These are phyloP conservation scores for Rallus crepitans DNA, from an alignment of 2,797 vertebrate genomes.

Conservation along the genomic window DNA sequence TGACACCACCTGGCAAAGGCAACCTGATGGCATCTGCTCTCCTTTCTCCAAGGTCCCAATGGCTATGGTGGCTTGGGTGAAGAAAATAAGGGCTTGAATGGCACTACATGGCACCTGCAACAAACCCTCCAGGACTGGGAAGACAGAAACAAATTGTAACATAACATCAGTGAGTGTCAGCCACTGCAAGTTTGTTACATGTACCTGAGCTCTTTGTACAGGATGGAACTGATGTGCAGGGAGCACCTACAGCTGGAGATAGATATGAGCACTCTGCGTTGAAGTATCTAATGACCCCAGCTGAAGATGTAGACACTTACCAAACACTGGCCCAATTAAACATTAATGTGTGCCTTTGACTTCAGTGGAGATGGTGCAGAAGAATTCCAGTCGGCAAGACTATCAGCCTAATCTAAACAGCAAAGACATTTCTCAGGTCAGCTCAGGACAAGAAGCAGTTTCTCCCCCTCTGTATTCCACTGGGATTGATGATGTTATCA, in stretches of 20 bases:
- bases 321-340: not conserved
- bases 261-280: not conserved
- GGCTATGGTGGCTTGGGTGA: not conserved
- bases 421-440: not conserved
- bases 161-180: not conserved
- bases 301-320: not conserved
- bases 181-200: accelerated
- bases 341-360: not conserved
- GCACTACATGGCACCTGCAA: not conserved
- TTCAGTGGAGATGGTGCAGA: not conserved
- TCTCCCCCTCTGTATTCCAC: not conserved
- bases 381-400: not conserved
- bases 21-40: not conserved
- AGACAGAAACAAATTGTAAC: not conserved
- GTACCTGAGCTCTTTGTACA: not conserved
- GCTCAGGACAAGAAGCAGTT: not conserved
- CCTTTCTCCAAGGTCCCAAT: not conserved
- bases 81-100: not conserved
- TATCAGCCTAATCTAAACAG: not conserved
- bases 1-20: not conserved
- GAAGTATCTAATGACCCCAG: not conserved
- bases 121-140: not conserved
- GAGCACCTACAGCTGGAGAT: not conserved
- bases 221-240: not conserved
- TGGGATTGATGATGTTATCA: not conserved